Conservation (phyloP, 2,888 invertebrate species). For the Homarus gammarus region DNA sequence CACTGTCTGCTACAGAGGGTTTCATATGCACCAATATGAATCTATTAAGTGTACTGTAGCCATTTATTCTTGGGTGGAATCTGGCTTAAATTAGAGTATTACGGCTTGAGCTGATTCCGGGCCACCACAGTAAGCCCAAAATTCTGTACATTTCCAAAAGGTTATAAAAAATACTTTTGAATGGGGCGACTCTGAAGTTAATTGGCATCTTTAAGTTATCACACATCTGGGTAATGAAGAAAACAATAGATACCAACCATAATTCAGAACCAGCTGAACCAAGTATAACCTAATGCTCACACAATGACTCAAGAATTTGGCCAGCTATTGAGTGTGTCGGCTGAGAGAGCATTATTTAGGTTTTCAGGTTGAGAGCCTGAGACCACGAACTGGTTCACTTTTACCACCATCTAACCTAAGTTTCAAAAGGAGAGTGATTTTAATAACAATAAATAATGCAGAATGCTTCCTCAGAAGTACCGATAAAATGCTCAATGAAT, state of each 20-base stretch:
- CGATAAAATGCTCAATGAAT: constrained; percentile 10
- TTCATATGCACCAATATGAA: constrained; percentile 23
- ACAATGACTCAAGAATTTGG: constrained; percentile 4
- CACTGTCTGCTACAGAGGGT: constrained; percentile 19
- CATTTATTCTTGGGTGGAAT: constrained; percentile 26
- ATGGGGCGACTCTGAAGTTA: constrained; percentile 19
- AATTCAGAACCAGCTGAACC: constrained; percentile 37
- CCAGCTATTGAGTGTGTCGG: constrained; percentile 2
- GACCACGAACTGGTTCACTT: constrained; percentile 15
- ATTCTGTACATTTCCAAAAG: constrained; percentile 33
- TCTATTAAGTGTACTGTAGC: constrained; percentile 6
- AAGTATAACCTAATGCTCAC: constrained; percentile 16
- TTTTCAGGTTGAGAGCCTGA: constrained; percentile 18
- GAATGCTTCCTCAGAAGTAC: constrained; percentile 3
- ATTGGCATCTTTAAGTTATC: constrained; percentile 37
- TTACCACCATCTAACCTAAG: constrained; percentile 19
- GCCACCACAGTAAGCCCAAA: constrained; percentile 19
- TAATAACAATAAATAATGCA: constrained; percentile 28
- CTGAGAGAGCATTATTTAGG: constrained; percentile 14
- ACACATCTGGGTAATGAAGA: constrained; percentile 22
- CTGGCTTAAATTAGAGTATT: constrained; percentile 37
- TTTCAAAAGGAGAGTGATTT: constrained; percentile 16
- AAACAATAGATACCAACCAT: constrained; percentile 21
- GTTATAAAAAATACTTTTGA: constrained; percentile 47
- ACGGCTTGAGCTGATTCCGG: constrained; percentile 46